Evolutionary conservation across 2,888 invertebrate genomes (phyloP), one percentile per base, ranked within the genome.

Genomic region (Drosophila macrospina): DNA sequence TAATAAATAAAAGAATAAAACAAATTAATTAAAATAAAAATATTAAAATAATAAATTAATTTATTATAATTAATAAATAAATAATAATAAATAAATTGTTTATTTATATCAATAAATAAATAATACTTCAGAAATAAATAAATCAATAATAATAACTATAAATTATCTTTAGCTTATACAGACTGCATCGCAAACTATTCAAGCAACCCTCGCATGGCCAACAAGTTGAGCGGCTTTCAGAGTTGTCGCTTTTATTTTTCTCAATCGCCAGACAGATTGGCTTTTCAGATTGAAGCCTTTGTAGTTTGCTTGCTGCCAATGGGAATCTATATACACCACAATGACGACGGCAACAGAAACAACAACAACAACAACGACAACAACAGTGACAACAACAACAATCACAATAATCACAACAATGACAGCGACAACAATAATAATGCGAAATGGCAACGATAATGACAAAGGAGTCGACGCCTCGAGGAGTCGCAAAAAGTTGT

Each of bases 391-490:
- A n/a, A n/a, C n/a, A n/a, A n/a, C n/a, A n/a, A n/a, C n/a, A n/a
- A n/a, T n/a, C n/a, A n/a, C n/a, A n/a, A n/a, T n/a, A n/a, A n/a
- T 50, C 51, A 42, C 57, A 47, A 59, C 52, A 63, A 45, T 34
- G 10, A 59, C 50, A 57, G 62, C 50, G 61, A 69, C 51, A 59
- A 69, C 72, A 81, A 79, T 59, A 79, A 69, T 69, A 71, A 74
- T 72, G 61, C 67, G 68, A 71, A 78, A 78, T 74, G 80, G 16
- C 67, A 76, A 60, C 76, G 70, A 79, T 76, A 76, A 79, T 82
- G 70, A 79, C 79, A 64, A 76, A 63, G 65, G 72, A 62, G 70
- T 55, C 48, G 61, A 36, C 55, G 57, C 66, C 66, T 39, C 45
- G 47, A 39, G 57, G 47, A 70, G 42, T 30, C 42, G 56, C 55